Conservation (phyloP, 2,797 vertebrate species). For the Parauchenoglanis punctatus region DNA sequence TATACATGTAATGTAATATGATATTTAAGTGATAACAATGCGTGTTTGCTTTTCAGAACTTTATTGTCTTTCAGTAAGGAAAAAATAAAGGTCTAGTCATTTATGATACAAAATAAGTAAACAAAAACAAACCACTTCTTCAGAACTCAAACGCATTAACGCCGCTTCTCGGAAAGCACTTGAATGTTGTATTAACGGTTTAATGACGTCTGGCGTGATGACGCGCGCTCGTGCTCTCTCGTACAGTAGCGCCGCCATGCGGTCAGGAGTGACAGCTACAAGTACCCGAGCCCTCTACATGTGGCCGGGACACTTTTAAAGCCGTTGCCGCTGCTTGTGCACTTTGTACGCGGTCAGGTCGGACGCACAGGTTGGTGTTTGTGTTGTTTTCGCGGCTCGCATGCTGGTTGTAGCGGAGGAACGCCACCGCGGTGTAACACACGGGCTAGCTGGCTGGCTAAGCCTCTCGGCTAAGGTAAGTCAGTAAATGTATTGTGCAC, state of each 20-base stretch:
- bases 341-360: constrained; percentile 20
- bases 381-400: constrained; percentile 5
- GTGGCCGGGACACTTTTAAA: constrained; percentile 56
- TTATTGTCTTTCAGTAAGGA: neutral
- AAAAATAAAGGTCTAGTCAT: neutral
- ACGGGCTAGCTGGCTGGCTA: constrained; percentile 24
- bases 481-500: neutral
- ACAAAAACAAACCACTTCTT: neutral
- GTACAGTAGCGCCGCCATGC: constrained; percentile 48
- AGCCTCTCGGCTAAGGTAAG: constrained; percentile 38
- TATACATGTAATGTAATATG: neutral
- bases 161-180: too few species aligned
- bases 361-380: constrained; percentile 15
- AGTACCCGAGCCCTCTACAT: constrained; percentile 51
- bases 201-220: constrained; percentile 27
- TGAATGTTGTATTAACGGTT: neutral
- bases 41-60: neutral
- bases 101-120: neutral
- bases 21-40: neutral
- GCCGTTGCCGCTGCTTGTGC: constrained; percentile 20
- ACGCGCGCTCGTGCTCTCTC: constrained; percentile 41
- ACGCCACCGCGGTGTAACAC: constrained; percentile 13
- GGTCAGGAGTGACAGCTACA: constrained; percentile 37
- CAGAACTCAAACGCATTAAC: neutral
- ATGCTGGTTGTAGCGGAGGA: constrained; percentile 37